A percentile compares a stretch with the other conserved stretches of the same genome.
phyloP scores from a whole-genome alignment of 2,888 invertebrate genomes.

The Oligia fasciuncula region DNA sequence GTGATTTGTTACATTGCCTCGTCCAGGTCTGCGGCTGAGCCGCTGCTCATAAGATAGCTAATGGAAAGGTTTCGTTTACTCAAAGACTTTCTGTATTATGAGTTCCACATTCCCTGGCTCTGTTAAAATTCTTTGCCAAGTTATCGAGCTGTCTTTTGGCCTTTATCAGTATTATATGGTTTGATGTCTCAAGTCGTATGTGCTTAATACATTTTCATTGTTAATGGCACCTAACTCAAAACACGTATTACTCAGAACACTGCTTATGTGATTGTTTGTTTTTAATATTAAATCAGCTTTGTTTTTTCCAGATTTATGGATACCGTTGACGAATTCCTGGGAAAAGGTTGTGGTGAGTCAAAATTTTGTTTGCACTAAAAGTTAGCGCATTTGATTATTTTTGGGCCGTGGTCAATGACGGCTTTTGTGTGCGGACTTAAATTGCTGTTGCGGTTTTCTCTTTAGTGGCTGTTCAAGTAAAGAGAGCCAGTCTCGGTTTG shows the following conservation, averaged over 20 bases:
- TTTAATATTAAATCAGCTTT: constrained; percentile 70
- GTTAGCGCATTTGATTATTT: constrained; percentile 78
- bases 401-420: constrained; percentile 73
- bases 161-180: not conserved
- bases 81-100: constrained; percentile 1
- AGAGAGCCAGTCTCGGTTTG: constrained; percentile 71
- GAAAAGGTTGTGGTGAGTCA: constrained; percentile 83
- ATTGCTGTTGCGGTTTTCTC: constrained; percentile 77
- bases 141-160: not conserved
- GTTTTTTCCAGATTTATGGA: constrained; percentile 86
- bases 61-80: constrained; percentile 10
- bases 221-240: constrained; percentile 25
- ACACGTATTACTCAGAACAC: constrained; percentile 41
- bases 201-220: constrained; percentile 11
- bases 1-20: constrained; percentile 32
- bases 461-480: constrained; percentile 76
- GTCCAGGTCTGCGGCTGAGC: constrained; percentile 1
- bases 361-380: constrained; percentile 75
- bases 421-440: constrained; percentile 71
- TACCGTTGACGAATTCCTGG: constrained; percentile 82
- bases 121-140: constrained; percentile 1
- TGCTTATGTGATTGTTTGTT: constrained; percentile 47
- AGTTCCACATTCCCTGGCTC: not conserved
- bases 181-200: not conserved
- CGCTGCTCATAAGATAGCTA: constrained; percentile 7